phyloP scores from a whole-genome alignment of 2,797 vertebrate species.

The Trachurus trachurus region DNA sequence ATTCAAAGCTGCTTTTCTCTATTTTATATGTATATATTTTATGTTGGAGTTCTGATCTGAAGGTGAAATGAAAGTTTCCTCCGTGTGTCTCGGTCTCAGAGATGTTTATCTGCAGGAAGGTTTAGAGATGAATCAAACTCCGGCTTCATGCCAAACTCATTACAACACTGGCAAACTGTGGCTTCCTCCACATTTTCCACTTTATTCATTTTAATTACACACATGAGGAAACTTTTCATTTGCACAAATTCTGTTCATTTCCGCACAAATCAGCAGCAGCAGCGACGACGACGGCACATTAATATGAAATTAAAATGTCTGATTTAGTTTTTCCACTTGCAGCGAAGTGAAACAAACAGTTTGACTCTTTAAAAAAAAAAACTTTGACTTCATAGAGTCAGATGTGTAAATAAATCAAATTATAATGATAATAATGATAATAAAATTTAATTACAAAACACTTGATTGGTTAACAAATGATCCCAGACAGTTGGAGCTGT shows the following conservation, averaged over 20 bases:
- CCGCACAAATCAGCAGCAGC: neutral
- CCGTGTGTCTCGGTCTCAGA: neutral
- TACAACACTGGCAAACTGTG: neutral
- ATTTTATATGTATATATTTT: too few relatives aligned
- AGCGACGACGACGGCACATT: too few relatives aligned
- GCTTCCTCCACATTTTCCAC: neutral
- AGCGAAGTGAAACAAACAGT: neutral
- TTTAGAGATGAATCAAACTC: slow-evolving; percentile 10
- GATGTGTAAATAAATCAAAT: too few relatives aligned
- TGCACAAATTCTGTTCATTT: neutral
- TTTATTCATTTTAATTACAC: neutral
- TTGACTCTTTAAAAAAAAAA: neutral
- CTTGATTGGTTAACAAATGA: neutral
- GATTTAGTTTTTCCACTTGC: neutral
- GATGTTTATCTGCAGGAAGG: slow-evolving; percentile 3
- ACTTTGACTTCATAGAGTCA: neutral
- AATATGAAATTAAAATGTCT: neutral
- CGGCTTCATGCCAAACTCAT: neutral
- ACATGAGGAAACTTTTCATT: neutral
- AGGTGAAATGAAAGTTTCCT: slow-evolving; percentile 25
- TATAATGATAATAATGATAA: neutral
- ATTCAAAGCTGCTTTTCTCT: too few relatives aligned
- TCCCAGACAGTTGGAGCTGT: neutral
- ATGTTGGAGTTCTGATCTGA: neutral
- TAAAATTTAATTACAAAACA: neutral